Evolutionary conservation across 2,888 invertebrate species (phyloP), one percentile per base, ranked within the genome.

Genomic region (Tromatobia lineatoria): DNA sequence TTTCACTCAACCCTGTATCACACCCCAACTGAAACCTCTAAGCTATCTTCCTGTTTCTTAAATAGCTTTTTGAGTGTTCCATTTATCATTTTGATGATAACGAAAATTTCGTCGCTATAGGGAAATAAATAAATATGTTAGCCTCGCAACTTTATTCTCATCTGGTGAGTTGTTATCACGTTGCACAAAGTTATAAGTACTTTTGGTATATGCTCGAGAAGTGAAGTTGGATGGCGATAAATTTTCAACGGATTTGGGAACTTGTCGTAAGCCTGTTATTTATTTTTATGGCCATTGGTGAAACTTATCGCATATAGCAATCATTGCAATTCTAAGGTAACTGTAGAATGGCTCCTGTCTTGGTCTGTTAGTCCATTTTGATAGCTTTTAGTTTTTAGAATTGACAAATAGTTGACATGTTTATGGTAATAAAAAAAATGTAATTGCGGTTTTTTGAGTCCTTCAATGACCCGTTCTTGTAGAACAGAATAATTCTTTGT

Each of bases 81-180:
- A 82, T 82, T 82, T 61, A 78, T 82, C 78, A 78, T 78, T 66
- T 52, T 25, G n/a, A 0, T 57, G 77, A 73, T 74, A 74, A 73
- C 45, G 61, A 82, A 69, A 69, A 77, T 74, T 78, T 57, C n/a
- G 25, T 54, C n/a, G 78, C 13, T 50, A 15, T 7, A 38, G 38
- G 57, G 42, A 45, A 52, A 42, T 61, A 54, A 54, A 54, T 54
- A 54, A 54, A 54, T 47, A 47, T 11, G 54, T 20, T 23, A 15
- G 1, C 23, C 15, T 54, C 54, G 54, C 23, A 0, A 23, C 54
- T 20, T 54, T 20, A 38, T 23, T 50, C 13, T 13, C 13, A 42
- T 57, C 50, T 15, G 18, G 23, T 13, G 10, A 54, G 54, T 15
- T 47, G 47, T n/a, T n/a, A 47, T 47, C 47, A 15, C 47, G n/a